phyloP scores from a whole-genome alignment of 1,140 invertebrate species.

The Adoxophyes honmai region DNA sequence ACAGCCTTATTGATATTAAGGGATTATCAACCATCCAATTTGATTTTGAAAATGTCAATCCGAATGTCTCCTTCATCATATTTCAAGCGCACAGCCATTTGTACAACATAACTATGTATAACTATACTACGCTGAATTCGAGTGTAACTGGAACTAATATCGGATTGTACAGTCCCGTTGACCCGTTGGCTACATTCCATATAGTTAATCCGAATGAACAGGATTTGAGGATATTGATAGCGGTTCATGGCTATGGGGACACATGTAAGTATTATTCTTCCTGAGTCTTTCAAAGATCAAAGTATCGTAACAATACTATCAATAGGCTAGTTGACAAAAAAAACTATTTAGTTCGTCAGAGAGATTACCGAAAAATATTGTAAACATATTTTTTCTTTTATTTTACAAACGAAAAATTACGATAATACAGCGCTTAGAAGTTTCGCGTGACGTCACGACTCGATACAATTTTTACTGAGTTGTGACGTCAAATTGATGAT shows the following conservation, averaged over 20 bases:
- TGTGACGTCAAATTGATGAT: too few species aligned
- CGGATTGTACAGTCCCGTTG: constrained; percentile 75
- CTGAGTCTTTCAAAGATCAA: too few species aligned
- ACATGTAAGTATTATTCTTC: constrained; percentile 79
- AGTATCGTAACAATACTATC: too few species aligned
- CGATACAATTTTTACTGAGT: too few species aligned
- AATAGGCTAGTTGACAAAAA: too few species aligned
- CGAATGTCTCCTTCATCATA: constrained; percentile 78
- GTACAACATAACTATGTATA: constrained; percentile 80
- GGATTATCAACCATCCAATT: constrained; percentile 53
- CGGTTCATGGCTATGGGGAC: constrained; percentile 76
- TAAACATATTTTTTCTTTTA: too few species aligned
- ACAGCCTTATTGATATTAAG: constrained; percentile 40
- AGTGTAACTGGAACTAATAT: constrained; percentile 80
- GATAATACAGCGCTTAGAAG: too few species aligned
- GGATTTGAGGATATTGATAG: constrained; percentile 64
- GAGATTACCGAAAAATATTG: too few species aligned
- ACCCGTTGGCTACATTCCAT: constrained; percentile 43
- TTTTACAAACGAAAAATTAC: too few species aligned
- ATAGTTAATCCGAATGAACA: constrained; percentile 68
- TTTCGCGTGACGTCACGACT: too few species aligned
- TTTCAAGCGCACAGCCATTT: constrained; percentile 82
- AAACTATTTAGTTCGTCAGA: too few species aligned
- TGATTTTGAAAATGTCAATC: constrained; percentile 70
- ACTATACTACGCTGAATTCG: constrained; percentile 54